Conservation (phyloP, 2,797 vertebrate genomes). For the Tarsius wallacei region DNA sequence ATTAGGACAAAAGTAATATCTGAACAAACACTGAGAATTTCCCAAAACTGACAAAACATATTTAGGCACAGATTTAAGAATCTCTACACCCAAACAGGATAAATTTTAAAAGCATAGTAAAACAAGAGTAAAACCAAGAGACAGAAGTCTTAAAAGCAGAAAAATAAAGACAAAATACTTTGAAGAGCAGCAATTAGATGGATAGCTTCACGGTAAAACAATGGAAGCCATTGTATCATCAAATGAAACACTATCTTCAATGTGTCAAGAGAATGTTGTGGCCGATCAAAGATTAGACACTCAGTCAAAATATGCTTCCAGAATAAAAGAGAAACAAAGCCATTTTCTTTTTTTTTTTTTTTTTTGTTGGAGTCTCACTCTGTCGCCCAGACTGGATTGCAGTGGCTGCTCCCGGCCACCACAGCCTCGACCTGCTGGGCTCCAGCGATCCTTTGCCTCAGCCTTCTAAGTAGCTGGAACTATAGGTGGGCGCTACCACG, state of each 20-base stretch:
- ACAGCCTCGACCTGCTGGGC: no score
- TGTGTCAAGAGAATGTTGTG: no score
- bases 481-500: no score
- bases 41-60: neutral
- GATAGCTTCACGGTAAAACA: no score
- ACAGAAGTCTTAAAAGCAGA: neutral
- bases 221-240: no score
- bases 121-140: neutral
- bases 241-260: neutral
- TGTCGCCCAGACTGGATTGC: no score
- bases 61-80: neutral
- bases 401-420: no score
- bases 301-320: neutral
- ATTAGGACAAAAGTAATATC: neutral
- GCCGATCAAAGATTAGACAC: neutral
- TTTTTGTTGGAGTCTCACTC: no score
- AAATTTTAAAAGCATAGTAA: neutral
- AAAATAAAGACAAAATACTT: neutral
- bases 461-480: no score
- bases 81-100: neutral
- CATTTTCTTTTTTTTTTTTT: neutral
- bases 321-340: neutral
- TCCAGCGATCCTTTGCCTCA: no score
- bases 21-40: neutral
- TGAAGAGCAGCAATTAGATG: neutral